Base-by-base conservation (phyloP, 2,113 vertebrate genomes). In the Tragelaphus imberbis region DNA sequence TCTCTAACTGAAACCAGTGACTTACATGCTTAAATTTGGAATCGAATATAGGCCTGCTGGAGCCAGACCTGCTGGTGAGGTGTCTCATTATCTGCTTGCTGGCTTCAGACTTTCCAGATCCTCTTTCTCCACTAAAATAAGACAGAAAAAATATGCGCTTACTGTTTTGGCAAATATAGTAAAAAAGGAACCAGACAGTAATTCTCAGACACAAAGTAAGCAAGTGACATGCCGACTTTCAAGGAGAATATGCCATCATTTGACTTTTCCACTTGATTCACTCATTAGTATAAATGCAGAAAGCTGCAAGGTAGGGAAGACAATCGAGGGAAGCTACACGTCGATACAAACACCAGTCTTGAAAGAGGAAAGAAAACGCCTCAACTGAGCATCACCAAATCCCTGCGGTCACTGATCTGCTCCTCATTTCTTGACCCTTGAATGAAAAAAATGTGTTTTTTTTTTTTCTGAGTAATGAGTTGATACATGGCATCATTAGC, bases 51-150 rank as follows among this genome's bases (percentile, higher is more conserved):
- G 99, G 98, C 91, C 98, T 98, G 98, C 99, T 99, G 94, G 98
- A 95, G 96, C 96, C 98, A 61, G 99, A 99, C 84, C 99, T 99
- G 47, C 99, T 98, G 44, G 98, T 98, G 86, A 99, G 99, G 97
- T 99, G 99, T 96, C 99, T 99, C 96, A 99, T 97, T 59, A 99
- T 99, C 93, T 99, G 99, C 92, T 99, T 99, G 98, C 99, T 99
- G 88, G 99, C 99, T 98, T 99, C 99, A 0, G 99, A 99, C 98
- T 99, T 99, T 75, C 99, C 99, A 84, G 99, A 99, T 86, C 99
- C 99, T 98, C 99, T 99, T 98, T 99, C 99, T 90, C 99, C 99
- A 98, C 99, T 99, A 95, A 5, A 96, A 94, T 82, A 87, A 86
- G 81, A 98, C 17, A 94, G 30, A 92, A 21, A 92, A 28, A 90